Evolutionary conservation across 1,140 invertebrate genomes (phyloP), one percentile per base, ranked within the genome.

Genomic region (Drosophila triauraria): DNA sequence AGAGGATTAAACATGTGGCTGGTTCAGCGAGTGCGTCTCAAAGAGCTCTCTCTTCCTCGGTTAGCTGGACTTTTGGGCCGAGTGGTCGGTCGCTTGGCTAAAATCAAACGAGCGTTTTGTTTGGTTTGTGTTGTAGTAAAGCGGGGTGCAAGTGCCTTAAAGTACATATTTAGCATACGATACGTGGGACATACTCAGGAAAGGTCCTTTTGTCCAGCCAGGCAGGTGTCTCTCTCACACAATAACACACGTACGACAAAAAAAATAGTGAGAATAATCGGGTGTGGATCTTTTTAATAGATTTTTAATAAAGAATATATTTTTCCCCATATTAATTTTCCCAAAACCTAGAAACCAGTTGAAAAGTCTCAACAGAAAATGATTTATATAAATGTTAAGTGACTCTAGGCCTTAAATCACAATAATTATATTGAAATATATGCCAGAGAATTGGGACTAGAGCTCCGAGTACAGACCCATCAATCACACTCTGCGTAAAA

Each of bases 41-140:
- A 69, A 48, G 64, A 69, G 47, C 59, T 30, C 27, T 64, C 32
- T 35, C 40, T 51, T 44, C 53, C 40, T 50, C 70, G 38, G 51
- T 17, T 51, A 57, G 51, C 64, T 47, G 57, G 43, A n/a, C 25
- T 50, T 54, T 50, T 32, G 38, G 47, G 40, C 32, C 38, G 57
- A 43, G 32, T 23, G 6, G 53, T 54, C 30, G 50, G 63, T 67
- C 63, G 63, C 68, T 84, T 70, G 65, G 78, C 84, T 80, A 88
- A 88, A 86, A 86, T 81, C 85, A 84, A 78, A 84, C 60, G 82
- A 80, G 83, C 50, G 77, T 46, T 84, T 83, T 75, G 70, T 68
- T 81, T 80, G 53, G 46, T 70, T 76, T 70, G 40, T 76, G 58
- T 67, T 79, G 63, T 80, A 81, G 59, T 81, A 64, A 61, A 75